A percentile compares a stretch with the other conserved stretches of the same genome.
These are phyloP conservation scores for Diarsia rubi DNA, from an alignment of 2,888 invertebrate species.

Conservation along the genomic window DNA sequence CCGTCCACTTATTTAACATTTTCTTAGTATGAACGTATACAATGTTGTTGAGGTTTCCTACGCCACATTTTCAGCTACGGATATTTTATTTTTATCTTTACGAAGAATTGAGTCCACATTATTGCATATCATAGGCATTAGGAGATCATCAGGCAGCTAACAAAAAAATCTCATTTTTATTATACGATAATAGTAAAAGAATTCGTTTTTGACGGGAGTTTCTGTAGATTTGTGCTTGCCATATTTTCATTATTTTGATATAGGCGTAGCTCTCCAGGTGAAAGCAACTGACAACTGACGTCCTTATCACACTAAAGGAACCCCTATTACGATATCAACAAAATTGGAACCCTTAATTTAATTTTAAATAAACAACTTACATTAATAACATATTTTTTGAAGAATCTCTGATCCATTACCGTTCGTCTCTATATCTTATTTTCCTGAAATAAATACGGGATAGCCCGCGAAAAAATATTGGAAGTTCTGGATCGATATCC, in stretches of 20 bases:
- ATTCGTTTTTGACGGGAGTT: background rate
- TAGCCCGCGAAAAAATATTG: background rate
- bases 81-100: background rate
- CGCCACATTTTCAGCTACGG: background rate
- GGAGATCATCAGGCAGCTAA: too few species aligned
- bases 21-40: background rate
- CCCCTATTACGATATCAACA: background rate
- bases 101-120: background rate
- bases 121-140: background rate
- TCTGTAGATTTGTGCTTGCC: background rate
- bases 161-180: too few species aligned
- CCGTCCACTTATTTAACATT: background rate
- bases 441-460: background rate
- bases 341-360: background rate
- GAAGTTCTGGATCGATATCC: background rate
- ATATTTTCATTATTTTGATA: background rate
- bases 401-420: background rate
- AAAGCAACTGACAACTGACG: background rate
- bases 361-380: background rate
- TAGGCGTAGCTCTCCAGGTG: background rate
- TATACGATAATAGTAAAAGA: too few species aligned
- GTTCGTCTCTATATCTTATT: background rate
- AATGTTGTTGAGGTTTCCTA: background rate
- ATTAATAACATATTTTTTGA: background rate
- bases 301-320: conserved; percentile 7